Conservation (phyloP, 2,888 invertebrate species). For the Lottia scabra region DNA sequence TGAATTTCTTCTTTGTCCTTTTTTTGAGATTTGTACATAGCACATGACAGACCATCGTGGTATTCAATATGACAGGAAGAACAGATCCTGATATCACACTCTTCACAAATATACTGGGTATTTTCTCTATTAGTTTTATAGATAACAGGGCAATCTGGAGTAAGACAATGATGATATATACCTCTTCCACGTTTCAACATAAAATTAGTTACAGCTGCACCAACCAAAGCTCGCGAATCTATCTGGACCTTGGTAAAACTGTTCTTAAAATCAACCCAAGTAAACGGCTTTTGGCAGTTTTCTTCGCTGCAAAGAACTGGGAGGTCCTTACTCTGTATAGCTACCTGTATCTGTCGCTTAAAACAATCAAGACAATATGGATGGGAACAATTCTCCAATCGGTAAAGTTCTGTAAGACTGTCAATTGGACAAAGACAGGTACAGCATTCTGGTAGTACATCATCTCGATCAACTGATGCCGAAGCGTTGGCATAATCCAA, state of each 20-base stretch:
- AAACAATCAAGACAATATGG: constrained; percentile 56
- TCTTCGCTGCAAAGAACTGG: constrained; percentile 53
- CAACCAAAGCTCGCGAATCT: constrained; percentile 26
- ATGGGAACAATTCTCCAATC: constrained; percentile 61
- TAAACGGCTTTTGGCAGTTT: constrained; percentile 41
- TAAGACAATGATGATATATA: constrained; percentile 49
- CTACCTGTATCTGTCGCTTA: constrained; percentile 35
- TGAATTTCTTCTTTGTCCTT: constrained; percentile 32
- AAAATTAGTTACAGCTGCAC: constrained; percentile 43
- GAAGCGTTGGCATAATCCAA: background rate
- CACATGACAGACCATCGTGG: constrained; percentile 57
- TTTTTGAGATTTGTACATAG: constrained; percentile 37
- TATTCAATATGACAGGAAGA: constrained; percentile 50
- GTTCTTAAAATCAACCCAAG: constrained; percentile 41
- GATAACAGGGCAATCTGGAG: constrained; percentile 57
- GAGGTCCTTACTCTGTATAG: constrained; percentile 39
- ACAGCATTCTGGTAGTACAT: constrained; percentile 44
- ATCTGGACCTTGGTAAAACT: constrained; percentile 29
- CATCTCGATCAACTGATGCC: background rate
- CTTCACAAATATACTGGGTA: constrained; percentile 38
- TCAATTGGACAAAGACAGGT: constrained; percentile 56
- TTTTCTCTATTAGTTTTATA: constrained; percentile 43
- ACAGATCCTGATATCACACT: constrained; percentile 46
- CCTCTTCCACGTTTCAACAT: constrained; percentile 35
- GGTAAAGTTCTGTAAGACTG: constrained; percentile 35